A percentile compares a stretch with the other conserved stretches of the same genome.
Evolutionary conservation across 2,888 invertebrate genomes (phyloP).

Genomic region (Ellobium chinense): DNA sequence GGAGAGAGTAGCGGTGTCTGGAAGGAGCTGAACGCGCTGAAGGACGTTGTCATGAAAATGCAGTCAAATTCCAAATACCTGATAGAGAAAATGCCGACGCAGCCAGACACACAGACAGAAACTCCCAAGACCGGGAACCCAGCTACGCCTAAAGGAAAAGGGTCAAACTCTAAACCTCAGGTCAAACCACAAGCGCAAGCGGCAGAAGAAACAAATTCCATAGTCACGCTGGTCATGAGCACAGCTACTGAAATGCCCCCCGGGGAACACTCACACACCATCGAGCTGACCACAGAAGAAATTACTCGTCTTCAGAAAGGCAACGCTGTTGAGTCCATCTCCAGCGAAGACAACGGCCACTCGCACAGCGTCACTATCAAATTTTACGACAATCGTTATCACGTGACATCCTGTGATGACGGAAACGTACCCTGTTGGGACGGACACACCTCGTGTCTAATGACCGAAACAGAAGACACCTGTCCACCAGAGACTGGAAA

Average conservation of each 20-base stretch:
- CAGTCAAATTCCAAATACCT: not conserved
- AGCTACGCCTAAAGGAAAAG: not conserved
- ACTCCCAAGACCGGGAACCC: not conserved
- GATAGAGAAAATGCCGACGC: not conserved
- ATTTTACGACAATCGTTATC: constrained; percentile 27
- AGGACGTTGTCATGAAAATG: constrained; percentile 40
- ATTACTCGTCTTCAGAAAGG: constrained; percentile 30
- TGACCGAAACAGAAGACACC: not conserved
- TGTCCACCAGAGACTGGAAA: no score
- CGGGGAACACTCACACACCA: constrained; percentile 56
- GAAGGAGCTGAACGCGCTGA: constrained; percentile 62
- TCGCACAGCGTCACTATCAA: constrained; percentile 55
- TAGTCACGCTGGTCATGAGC: not conserved
- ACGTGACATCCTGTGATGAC: constrained; percentile 52
- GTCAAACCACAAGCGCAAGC: not conserved
- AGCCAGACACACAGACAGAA: not conserved
- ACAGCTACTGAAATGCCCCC: constrained; percentile 50
- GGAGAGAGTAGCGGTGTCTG: constrained; percentile 62
- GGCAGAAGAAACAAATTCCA: not conserved
- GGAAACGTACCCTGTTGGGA: constrained; percentile 53
- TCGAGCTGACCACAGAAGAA: constrained; percentile 54
- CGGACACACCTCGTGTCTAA: constrained; percentile 47
- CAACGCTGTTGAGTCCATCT: constrained; percentile 49
- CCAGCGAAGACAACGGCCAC: constrained; percentile 56
- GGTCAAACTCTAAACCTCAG: not conserved